Evolutionary conservation across 2,797 vertebrate species (phyloP).

Genomic region (Paratrypauchen microcephalus): DNA sequence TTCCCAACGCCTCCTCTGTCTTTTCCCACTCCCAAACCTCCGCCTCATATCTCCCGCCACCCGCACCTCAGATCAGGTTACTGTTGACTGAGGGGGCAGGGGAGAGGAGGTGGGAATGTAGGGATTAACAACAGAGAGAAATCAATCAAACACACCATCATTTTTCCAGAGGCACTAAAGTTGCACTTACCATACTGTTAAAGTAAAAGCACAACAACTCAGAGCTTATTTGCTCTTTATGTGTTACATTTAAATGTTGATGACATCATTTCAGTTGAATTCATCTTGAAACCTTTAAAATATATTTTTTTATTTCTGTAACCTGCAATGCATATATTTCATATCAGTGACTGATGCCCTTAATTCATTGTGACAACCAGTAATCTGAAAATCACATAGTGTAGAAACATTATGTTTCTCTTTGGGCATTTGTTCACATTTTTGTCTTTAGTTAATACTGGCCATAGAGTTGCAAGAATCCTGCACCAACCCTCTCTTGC

Average conservation of each 20-base stretch:
- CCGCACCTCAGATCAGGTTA: constrained; percentile 74
- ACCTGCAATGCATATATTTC: no score
- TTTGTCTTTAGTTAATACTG: constrained; percentile 17
- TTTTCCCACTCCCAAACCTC: constrained; percentile 51
- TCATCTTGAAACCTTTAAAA: no score
- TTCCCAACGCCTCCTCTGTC: constrained; percentile 50
- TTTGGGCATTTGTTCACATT: constrained; percentile 2
- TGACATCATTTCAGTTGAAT: neutral
- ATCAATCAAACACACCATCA: constrained; percentile 54
- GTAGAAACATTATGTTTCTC: neutral
- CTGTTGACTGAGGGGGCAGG: constrained; percentile 62
- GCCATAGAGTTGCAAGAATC: constrained; percentile 16
- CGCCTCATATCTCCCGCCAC: constrained; percentile 54
- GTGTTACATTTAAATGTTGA: neutral
- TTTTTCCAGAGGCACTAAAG: constrained; percentile 39
- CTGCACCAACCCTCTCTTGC: neutral
- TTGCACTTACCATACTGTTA: constrained; percentile 12
- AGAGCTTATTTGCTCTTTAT: constrained; percentile 11
- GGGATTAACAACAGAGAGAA: constrained; percentile 60
- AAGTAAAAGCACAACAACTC: neutral
- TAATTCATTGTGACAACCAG: neutral
- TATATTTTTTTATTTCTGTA: no score
- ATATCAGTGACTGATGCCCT: no score
- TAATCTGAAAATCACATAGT: neutral
- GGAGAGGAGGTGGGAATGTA: constrained; percentile 52